Conservation (phyloP, 1,140 invertebrate species). For the Phenacoccus solenopsis region DNA sequence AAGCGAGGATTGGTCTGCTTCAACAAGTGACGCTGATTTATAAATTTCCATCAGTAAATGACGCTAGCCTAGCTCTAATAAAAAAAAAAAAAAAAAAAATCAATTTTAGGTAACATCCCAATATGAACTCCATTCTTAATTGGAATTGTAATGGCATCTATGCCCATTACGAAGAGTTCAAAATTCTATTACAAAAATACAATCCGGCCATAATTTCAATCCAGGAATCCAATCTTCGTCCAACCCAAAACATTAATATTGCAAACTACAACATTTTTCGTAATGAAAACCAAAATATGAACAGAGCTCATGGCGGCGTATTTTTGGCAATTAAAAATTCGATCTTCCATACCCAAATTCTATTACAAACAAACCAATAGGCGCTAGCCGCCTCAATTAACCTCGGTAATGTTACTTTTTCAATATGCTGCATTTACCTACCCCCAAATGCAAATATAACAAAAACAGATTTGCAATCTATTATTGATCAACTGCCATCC, state of each 20-base stretch:
- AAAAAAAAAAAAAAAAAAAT: no score
- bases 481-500: neutral
- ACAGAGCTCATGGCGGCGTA: neutral
- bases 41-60: no score
- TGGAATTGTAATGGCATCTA: neutral
- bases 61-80: no score
- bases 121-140: neutral
- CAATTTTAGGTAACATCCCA: no score
- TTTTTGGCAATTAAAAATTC: neutral
- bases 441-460: neutral
- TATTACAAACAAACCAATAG: neutral
- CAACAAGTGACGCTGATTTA: no score
- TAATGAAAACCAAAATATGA: neutral
- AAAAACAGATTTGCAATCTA: neutral
- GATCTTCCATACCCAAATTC: neutral
- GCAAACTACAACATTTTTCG: neutral
- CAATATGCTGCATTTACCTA: neutral
- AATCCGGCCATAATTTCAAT: neutral
- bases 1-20: no score
- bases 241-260: neutral
- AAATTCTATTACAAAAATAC: neutral
- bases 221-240: neutral
- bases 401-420: no score
- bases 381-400: neutral
- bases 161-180: neutral